A percentile compares a stretch with the other conserved stretches of the same genome.
These are phyloP conservation scores for Spisula solida DNA, from an alignment of 2,888 invertebrate genomes.

Conservation along the genomic window DNA sequence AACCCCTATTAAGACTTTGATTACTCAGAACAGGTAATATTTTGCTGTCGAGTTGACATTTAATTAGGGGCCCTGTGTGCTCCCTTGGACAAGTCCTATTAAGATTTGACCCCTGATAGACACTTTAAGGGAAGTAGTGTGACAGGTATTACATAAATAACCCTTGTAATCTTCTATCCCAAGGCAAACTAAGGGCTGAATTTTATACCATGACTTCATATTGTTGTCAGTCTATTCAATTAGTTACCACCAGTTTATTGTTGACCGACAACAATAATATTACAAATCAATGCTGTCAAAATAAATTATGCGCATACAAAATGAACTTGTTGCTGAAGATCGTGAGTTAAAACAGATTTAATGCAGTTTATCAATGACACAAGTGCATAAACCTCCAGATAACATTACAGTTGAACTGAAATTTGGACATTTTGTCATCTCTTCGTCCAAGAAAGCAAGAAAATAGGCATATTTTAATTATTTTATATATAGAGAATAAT, in stretches of 20 bases:
- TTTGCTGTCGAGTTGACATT: conserved; percentile 31
- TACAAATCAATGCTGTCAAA: neutral
- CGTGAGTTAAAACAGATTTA: no score
- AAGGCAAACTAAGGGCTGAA: conserved; percentile 11
- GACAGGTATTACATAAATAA: conserved; percentile 55
- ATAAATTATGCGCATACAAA: neutral
- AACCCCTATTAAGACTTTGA: neutral
- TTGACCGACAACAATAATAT: neutral
- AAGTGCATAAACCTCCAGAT: no score
- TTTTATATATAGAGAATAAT: no score
- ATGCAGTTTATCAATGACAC: no score
- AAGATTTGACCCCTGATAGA: conserved; percentile 56
- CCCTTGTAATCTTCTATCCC: conserved; percentile 44
- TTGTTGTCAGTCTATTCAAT: neutral
- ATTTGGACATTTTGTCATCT: no score
- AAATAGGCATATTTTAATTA: no score
- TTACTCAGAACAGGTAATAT: neutral
- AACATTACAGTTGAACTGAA: no score
- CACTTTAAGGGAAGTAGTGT: conserved; percentile 39
- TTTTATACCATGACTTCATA: neutral
- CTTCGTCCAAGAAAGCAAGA: no score
- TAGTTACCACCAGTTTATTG: neutral
- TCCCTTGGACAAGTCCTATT: conserved; percentile 45
- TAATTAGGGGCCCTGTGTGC: conserved; percentile 25
- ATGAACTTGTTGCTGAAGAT: no score